Evolutionary conservation across 2,797 vertebrate species (phyloP), one percentile per base, ranked within the genome.

Genomic region (Muscicapa comitata): DNA sequence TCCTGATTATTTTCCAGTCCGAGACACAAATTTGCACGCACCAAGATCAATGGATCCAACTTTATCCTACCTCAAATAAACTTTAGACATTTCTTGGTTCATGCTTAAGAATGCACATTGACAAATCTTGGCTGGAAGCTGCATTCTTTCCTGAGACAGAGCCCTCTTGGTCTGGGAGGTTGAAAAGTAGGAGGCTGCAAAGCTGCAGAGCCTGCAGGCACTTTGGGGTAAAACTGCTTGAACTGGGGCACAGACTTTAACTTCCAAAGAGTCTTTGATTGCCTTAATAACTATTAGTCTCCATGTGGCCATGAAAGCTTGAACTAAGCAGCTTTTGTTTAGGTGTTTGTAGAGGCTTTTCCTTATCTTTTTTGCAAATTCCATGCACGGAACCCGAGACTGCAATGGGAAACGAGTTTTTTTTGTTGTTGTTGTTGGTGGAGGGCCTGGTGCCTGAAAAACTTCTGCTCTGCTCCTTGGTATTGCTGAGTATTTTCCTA

Each of bases 1-100:
- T 66, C 65, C 26, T 8, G 1, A 6, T 12, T 54, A 0, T 21
- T 37, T 47, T 50, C 53, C n/a, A 35, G 12, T 19, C 55, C 14
- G 19, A 13, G 1, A 14, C n/a, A 33, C 33, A 50, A 48, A 16
- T 31, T 87, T 42, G 33, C 1, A 0, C 4, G 2, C 6, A 1
- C 23, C 4, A 2, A 40, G 13, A 70, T 25, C 38, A 2, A 2
- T 0, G 0, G 13, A 38, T 26, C 33, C 62, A n/a, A 28, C 28
- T 88, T 68, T 18, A 28, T 48, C 66, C 43, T 25, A 9, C 35
- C 35, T 75, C 33, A 51, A 19, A 70, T 51, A 17, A 10, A 8
- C 48, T 55, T 62, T 2, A 57, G 65, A 33, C 45, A 16, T 88
- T 83, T 75, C 54, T 58, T 20, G 9, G 42, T 74, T 88, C 42